Conservation (phyloP, 2,888 invertebrate species). For the Microctonus brassicae region DNA sequence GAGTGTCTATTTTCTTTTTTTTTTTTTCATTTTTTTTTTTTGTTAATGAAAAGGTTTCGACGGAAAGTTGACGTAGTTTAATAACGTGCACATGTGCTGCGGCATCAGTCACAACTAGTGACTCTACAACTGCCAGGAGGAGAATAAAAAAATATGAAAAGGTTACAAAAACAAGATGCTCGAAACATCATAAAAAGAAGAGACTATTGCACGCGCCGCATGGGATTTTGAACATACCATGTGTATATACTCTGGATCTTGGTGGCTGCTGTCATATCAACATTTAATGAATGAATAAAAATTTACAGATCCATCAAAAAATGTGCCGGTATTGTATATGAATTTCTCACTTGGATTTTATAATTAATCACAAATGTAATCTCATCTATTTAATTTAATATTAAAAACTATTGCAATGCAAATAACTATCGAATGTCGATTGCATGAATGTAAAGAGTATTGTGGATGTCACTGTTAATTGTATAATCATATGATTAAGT, state of each 20-base stretch:
- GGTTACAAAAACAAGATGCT: constrained; percentile 3
- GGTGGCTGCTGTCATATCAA: background rate
- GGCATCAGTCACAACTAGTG: constrained; percentile 10
- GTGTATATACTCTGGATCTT: background rate
- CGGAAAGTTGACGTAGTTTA: constrained; percentile 38
- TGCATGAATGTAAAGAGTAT: background rate
- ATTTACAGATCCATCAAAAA: background rate
- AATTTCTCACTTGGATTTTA: background rate
- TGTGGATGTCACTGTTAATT: background rate
- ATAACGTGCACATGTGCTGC: constrained; percentile 45
- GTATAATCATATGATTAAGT: constrained; percentile 1
- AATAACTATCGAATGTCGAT: too few relatives aligned
- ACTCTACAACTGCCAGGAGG: constrained; percentile 1
- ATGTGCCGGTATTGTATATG: background rate
- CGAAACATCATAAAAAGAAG: constrained; percentile 7
- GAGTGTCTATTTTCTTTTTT: constrained; percentile 40
- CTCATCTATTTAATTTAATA: background rate
- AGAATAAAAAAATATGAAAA: background rate
- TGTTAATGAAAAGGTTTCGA: constrained; percentile 52
- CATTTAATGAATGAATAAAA: background rate
- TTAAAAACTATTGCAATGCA: background rate
- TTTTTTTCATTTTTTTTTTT: constrained; percentile 39
- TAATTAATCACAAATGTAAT: background rate
- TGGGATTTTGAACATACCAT: background rate
- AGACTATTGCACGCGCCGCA: constrained; percentile 1